These are phyloP conservation scores for Epinephelus awoara DNA, from an alignment of 2,797 vertebrate genomes.

Conservation along the genomic window DNA sequence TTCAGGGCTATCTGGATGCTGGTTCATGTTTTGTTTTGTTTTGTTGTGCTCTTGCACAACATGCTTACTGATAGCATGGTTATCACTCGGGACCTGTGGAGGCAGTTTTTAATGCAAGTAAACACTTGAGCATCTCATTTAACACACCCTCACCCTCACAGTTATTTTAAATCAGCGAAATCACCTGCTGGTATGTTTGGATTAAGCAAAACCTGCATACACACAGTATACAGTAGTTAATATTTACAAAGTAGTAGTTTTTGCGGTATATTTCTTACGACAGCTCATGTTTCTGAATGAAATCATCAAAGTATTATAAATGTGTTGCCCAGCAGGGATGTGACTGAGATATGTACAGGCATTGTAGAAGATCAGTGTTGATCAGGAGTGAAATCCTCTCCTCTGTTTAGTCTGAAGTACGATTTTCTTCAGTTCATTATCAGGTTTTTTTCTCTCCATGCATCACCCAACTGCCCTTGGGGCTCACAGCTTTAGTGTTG, in stretches of 20 bases:
- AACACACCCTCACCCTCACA: constrained; percentile 16
- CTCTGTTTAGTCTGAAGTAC: constrained; percentile 12
- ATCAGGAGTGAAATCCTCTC: constrained; percentile 12
- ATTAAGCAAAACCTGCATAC: constrained; percentile 6
- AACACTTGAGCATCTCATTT: constrained; percentile 2
- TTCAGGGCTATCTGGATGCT: constrained; percentile 1
- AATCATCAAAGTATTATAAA: constrained; percentile 10
- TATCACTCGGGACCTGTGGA: constrained; percentile 14
- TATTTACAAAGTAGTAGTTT: background rate
- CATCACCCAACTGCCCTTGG: background rate
- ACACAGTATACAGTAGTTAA: background rate
- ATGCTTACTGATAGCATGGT: constrained; percentile 18
- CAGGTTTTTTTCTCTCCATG: constrained; percentile 2
- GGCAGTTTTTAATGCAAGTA: constrained; percentile 5
- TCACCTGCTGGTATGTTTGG: constrained; percentile 4
- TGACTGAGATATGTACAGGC: background rate
- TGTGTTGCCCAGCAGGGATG: background rate
- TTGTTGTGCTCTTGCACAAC: background rate
- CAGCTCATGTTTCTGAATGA: background rate
- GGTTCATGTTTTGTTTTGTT: constrained; percentile 12
- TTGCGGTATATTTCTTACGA: constrained; percentile 6
- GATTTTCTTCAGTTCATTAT: constrained; percentile 17
- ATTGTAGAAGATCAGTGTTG: background rate
- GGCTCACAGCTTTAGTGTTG: background rate
- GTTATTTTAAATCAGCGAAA: background rate